Percentiles rank a stretch among this genome's conserved stretches.
phyloP scores from a whole-genome alignment of 2,113 vertebrate species.

The Eonycteris spelaea region DNA sequence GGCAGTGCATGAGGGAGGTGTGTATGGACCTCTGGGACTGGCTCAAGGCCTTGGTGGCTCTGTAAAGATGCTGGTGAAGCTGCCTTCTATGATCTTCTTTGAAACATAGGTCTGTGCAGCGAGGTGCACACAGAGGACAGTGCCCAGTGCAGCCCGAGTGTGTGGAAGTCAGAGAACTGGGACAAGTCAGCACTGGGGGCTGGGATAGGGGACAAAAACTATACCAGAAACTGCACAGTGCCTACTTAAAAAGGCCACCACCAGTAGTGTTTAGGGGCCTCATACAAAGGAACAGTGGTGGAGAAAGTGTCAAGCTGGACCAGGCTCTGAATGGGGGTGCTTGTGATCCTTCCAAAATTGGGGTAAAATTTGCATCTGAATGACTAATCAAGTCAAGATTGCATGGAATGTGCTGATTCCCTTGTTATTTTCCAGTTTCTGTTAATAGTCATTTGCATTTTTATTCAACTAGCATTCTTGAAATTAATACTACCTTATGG shows the following conservation, averaged over 20 bases:
- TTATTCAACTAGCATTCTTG: not conserved
- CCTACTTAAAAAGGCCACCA: not conserved
- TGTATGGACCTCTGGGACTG: not conserved
- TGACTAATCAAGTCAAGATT: not conserved
- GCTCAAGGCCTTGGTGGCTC: not conserved
- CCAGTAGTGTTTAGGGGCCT: not conserved
- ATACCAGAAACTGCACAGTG: not conserved
- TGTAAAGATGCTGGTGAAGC: accelerated
- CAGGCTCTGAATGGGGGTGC: not conserved
- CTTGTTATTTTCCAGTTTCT: not conserved
- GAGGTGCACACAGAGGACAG: accelerated
- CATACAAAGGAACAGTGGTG: not conserved
- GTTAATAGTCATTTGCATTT: not conserved
- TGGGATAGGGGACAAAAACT: accelerated
- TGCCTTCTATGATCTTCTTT: not conserved
- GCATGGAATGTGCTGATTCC: constrained; percentile 17
- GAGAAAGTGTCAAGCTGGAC: not conserved
- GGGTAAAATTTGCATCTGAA: constrained; percentile 62
- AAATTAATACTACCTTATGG: not conserved
- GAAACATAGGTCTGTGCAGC: not conserved
- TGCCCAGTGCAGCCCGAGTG: too few relatives aligned
- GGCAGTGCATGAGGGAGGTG: too few relatives aligned
- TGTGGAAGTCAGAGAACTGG: not conserved
- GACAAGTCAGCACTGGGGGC: not conserved
- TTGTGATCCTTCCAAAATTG: constrained; percentile 46